phyloP scores from a whole-genome alignment of 2,797 vertebrate species.

The Schizothorax lantsangensis region DNA sequence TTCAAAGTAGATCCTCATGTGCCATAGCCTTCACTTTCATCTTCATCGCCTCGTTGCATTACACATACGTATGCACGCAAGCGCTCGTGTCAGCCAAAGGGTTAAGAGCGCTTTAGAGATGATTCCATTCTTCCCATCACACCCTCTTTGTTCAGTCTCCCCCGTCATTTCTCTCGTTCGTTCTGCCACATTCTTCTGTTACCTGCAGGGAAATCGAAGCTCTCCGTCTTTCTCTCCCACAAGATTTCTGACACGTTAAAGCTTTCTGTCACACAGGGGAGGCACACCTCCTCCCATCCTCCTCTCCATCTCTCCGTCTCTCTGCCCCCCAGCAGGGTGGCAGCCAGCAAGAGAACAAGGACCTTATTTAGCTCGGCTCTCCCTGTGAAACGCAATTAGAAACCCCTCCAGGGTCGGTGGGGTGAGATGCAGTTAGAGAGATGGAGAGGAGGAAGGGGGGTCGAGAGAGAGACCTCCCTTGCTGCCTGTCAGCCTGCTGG shows the following conservation, averaged over 20 bases:
- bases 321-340: constrained; percentile 64
- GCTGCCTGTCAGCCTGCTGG: constrained; percentile 77
- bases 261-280: constrained; percentile 65
- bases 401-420: constrained; percentile 72
- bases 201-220: constrained; percentile 51
- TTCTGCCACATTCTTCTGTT: constrained; percentile 45
- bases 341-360: constrained; percentile 76
- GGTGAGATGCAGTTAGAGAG: constrained; percentile 64
- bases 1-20: constrained; percentile 75
- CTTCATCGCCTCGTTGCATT: constrained; percentile 10
- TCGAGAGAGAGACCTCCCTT: constrained; percentile 71
- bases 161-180: constrained; percentile 44
- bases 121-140: constrained; percentile 52
- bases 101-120: constrained; percentile 33
- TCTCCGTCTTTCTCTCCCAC: constrained; percentile 52
- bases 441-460: constrained; percentile 50
- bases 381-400: constrained; percentile 82
- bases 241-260: constrained; percentile 68
- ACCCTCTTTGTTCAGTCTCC: constrained; percentile 40
- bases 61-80: neutral
- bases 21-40: constrained; percentile 45
- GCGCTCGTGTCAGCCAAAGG: constrained; percentile 44
- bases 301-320: constrained; percentile 30
- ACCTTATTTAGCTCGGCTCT: constrained; percentile 78
- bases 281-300: constrained; percentile 42